Percentiles rank a stretch among this genome's conserved stretches.
These are phyloP conservation scores for Varanus komodoensis DNA, from an alignment of 2,113 vertebrate genomes.

Conservation along the genomic window DNA sequence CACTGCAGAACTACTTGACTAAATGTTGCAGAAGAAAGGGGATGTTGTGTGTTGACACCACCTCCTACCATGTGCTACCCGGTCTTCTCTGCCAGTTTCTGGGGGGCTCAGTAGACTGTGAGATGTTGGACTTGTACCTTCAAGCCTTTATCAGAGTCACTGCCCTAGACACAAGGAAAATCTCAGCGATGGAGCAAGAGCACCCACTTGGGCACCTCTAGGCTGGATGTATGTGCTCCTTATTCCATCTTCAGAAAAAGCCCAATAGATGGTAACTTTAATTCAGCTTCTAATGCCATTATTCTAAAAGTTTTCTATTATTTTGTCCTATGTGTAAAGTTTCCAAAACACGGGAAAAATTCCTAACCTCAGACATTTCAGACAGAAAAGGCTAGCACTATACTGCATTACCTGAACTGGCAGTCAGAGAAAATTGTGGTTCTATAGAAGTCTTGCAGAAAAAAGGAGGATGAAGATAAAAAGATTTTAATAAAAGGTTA, in stretches of 20 bases:
- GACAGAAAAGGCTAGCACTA: neutral
- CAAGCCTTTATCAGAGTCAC: too few species aligned
- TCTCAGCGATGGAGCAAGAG: neutral
- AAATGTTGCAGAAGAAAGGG: too few species aligned
- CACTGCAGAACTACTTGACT: too few species aligned
- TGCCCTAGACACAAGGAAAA: too few species aligned
- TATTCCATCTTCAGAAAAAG: neutral
- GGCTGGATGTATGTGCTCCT: neutral
- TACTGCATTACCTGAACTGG: neutral
- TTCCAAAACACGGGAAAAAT: neutral
- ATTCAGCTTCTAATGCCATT: neutral
- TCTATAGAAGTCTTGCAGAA: neutral
- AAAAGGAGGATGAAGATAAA: neutral
- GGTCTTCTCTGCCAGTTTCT: too few species aligned
- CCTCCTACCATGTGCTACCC: too few species aligned
- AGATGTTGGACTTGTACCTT: too few species aligned
- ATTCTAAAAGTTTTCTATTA: neutral
- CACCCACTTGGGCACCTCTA: neutral
- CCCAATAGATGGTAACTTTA: too few species aligned
- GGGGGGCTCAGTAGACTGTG: too few species aligned
- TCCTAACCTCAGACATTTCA: neutral
- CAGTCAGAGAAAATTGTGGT: neutral
- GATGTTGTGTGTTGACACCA: too few species aligned
- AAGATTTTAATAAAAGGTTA: slow-evolving; percentile 17
- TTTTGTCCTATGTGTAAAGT: neutral